These are phyloP conservation scores for Thymelicus acteon DNA, from an alignment of 2,888 invertebrate species.

Conservation along the genomic window DNA sequence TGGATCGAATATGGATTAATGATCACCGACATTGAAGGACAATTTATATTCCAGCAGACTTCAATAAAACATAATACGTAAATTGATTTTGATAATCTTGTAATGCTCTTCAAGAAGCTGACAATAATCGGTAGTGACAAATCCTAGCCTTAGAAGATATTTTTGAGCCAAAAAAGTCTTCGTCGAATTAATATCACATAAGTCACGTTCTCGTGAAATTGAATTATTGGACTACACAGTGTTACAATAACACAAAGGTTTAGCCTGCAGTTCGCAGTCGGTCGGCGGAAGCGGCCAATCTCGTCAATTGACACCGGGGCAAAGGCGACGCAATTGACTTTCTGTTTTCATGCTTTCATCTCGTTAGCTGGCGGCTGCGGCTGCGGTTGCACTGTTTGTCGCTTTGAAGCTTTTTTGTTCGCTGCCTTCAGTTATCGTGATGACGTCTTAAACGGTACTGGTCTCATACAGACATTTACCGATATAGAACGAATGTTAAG, in stretches of 20 bases:
- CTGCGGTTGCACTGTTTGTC: background rate
- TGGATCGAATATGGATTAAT: too few relatives aligned
- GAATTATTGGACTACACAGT: background rate
- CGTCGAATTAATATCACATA: background rate
- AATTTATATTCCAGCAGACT: too few relatives aligned
- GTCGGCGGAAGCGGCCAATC: slow-evolving; percentile 41
- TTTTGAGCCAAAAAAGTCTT: background rate
- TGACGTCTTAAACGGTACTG: background rate
- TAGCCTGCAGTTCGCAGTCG: slow-evolving; percentile 39
- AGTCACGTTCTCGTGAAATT: slow-evolving; percentile 1
- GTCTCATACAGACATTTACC: background rate
- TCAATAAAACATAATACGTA: too few relatives aligned
- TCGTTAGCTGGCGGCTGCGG: slow-evolving; percentile 7
- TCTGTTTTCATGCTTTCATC: slow-evolving; percentile 33
- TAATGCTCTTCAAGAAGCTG: too few relatives aligned
- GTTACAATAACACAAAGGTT: slow-evolving; percentile 9
- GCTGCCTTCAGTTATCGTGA: background rate
- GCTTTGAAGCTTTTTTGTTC: slow-evolving; percentile 17
- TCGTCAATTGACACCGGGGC: slow-evolving; percentile 35
- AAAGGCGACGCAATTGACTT: slow-evolving; percentile 38
- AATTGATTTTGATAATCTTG: too few relatives aligned
- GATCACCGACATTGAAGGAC: too few relatives aligned
- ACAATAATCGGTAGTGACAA: too few relatives aligned
- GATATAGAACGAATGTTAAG: too few relatives aligned
- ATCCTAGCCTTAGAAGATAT: too few relatives aligned